Conservation (phyloP, 2,113 vertebrate genomes). For the Lampris megalopsis region DNA sequence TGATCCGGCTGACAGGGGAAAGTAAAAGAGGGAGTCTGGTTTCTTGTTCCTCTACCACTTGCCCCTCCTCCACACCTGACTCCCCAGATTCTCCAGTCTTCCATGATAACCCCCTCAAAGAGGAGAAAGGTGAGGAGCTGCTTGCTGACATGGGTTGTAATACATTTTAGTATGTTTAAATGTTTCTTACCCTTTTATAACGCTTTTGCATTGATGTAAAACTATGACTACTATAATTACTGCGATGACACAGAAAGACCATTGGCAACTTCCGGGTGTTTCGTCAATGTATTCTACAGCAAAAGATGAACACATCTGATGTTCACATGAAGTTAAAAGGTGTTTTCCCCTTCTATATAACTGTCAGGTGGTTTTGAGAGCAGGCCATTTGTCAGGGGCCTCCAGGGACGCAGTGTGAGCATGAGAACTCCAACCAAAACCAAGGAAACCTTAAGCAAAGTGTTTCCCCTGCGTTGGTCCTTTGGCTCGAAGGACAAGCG, state of each 20-base stretch:
- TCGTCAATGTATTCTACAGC: no score
- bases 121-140: conserved; percentile 79
- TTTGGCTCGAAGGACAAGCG: conserved; percentile 81
- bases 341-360: conserved; percentile 7
- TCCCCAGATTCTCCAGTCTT: conserved; percentile 80
- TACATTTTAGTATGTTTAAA: not conserved
- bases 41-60: conserved; percentile 78
- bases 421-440: conserved; percentile 81
- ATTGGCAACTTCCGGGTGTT: not conserved
- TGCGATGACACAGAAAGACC: not conserved
- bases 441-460: conserved; percentile 79
- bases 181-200: no score
- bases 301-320: not conserved
- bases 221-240: no score
- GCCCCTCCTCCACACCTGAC: conserved; percentile 70
- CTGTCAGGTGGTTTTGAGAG: conserved; percentile 80
- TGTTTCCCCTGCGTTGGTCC: conserved; percentile 86
- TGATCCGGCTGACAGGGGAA: conserved; percentile 82
- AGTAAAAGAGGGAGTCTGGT: conserved; percentile 77
- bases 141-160: not conserved
- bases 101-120: conserved; percentile 54
- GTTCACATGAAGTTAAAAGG: conserved; percentile 7
- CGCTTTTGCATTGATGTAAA: no score
- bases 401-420: conserved; percentile 85
- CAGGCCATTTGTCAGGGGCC: conserved; percentile 77